phyloP scores from a whole-genome alignment of 2,888 invertebrate species.

The Neocrepidodera transversa region DNA sequence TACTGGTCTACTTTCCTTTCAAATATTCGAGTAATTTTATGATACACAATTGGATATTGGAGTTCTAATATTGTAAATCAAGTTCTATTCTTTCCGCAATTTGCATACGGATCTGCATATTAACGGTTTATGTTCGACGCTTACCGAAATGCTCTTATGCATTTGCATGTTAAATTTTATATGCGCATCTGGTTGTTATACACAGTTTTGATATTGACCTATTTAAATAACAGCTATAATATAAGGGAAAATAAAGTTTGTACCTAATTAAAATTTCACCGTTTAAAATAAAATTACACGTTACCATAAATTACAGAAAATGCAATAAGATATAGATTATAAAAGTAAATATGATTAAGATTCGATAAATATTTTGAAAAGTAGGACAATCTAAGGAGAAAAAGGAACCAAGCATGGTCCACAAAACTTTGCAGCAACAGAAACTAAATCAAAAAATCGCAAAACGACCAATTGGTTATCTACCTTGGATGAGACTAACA shows the following conservation, averaged over 20 bases:
- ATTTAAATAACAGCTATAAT: neutral
- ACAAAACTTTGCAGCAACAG: too few relatives aligned
- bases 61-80: slow-evolving; percentile 33
- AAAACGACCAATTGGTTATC: too few relatives aligned
- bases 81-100: slow-evolving; percentile 22
- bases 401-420: too few relatives aligned
- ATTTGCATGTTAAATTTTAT: slow-evolving; percentile 7
- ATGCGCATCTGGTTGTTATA: neutral
- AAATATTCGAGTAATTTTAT: slow-evolving; percentile 34
- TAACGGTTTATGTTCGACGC: neutral
- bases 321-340: too few relatives aligned
- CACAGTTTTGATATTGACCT: slow-evolving; percentile 1
- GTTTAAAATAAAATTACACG: too few relatives aligned
- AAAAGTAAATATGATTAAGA: too few relatives aligned
- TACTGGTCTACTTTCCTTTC: slow-evolving; percentile 31
- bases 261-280: neutral
- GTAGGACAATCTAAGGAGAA: too few relatives aligned
- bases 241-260: neutral
- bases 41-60: slow-evolving; percentile 37
- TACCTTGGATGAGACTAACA: too few relatives aligned
- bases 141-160: neutral
- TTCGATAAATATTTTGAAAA: too few relatives aligned
- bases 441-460: too few relatives aligned
- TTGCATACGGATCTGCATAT: slow-evolving; percentile 14
- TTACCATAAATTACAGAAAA: too few relatives aligned